Evolutionary conservation across 2,888 invertebrate genomes (phyloP).

Genomic region (Chrysolina haemoptera): DNA sequence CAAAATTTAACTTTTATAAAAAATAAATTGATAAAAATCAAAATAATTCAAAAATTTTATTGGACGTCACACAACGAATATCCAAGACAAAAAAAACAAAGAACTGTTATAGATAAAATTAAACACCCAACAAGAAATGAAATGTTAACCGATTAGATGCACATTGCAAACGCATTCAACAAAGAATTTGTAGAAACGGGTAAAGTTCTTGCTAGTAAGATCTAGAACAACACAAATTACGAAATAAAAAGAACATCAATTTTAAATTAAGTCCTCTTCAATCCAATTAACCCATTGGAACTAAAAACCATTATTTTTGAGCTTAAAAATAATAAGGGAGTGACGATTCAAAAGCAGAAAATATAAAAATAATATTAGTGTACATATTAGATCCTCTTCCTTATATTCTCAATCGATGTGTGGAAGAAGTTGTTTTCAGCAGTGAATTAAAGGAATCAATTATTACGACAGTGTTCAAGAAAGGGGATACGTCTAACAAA

Average conservation of each 20-base stretch:
- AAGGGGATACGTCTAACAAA: too few species aligned
- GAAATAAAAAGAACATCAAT: too few species aligned
- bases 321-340: conserved; percentile 5
- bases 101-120: conserved; percentile 15
- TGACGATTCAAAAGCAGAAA: background rate
- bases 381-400: background rate
- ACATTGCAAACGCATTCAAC: conserved; percentile 12
- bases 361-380: background rate
- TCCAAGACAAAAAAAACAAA: conserved; percentile 2
- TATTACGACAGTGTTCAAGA: too few species aligned
- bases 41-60: too few species aligned
- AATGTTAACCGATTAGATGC: background rate
- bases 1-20: too few species aligned
- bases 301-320: conserved; percentile 14
- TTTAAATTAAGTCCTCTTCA: background rate
- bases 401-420: too few species aligned
- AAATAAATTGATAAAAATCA: too few species aligned
- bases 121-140: background rate
- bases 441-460: too few species aligned
- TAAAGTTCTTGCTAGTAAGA: conserved; percentile 13
- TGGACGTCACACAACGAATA: too few species aligned
- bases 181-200: background rate
- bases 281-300: background rate
- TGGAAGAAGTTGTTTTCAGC: too few species aligned
- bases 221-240: too few species aligned